Base-by-base conservation (phyloP, 2,888 invertebrate species). In the Adelphocoris suturalis region DNA sequence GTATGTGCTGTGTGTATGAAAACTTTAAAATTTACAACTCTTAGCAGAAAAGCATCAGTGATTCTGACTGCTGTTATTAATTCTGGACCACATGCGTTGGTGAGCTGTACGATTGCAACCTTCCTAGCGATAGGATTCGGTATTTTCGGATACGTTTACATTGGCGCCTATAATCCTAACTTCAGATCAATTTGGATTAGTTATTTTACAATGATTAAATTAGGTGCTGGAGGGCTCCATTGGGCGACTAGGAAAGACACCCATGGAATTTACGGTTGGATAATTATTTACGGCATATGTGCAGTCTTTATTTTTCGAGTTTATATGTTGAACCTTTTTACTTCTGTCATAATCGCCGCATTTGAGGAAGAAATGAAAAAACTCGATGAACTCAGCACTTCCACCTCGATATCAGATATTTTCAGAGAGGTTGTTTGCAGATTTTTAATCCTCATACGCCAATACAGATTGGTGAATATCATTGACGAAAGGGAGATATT, bases 1-100 rank as follows among this genome's bases (percentile, higher is more conserved):
- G 9, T 57, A 3, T 76, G 86, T n/a, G 14, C 78, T 19, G 52
- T 90, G 5, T 86, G 76, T 78, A 12, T 68, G 13, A 90, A 90
- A 78, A 13, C 28, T n/a, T 76, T 90, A 23, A 86, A 75, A 37
- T 90, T 86, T 47, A 14, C 55, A 0, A 14, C 46, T 19, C 52
- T 90, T 12, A 76, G 52, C 23, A 46, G 27, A 55, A 57, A 23
- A 7, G 86, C 27, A 13, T 47, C 48, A 16, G 19, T 90, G 12
- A 19, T 86, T 75, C n/a, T 76, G 23, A 11, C 52, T 7, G 19
- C 80, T 0, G 2, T 86, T 16, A 16, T 14, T n/a, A 0, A n/a
- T 23, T 55, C 86, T 16, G 57, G 61, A 52, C 0, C 47, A 9
- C 48, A 61, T 47, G 23, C 68, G 4, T 14, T 89, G 11, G 23